Conservation (phyloP, 2,113 vertebrate genomes). For the Propithecus coquereli region DNA sequence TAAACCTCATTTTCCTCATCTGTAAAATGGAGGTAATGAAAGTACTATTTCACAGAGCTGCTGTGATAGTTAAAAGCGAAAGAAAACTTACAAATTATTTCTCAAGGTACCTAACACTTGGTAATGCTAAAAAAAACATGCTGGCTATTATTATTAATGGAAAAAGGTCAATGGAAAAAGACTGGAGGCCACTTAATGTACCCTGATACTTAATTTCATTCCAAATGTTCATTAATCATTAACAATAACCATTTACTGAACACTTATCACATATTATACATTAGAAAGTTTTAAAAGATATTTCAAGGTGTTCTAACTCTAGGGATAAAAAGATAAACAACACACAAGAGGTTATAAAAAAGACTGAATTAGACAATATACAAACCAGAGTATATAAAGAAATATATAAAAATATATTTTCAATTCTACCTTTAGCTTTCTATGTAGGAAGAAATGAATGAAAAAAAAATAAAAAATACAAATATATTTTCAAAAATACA, state of each 20-base stretch:
- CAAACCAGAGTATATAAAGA: not conserved
- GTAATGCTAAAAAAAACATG: constrained; percentile 52
- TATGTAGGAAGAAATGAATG: no score
- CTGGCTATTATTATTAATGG: constrained; percentile 31
- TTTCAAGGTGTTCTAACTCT: not conserved
- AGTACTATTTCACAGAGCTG: constrained; percentile 43
- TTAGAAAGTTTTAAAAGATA: constrained; percentile 37
- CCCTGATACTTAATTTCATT: constrained; percentile 41
- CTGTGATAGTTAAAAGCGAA: constrained; percentile 15
- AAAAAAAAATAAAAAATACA: not conserved
- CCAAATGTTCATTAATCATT: constrained; percentile 50
- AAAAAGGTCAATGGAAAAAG: constrained; percentile 56
- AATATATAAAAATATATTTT: not conserved
- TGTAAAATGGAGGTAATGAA: not conserved
- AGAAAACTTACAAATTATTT: constrained; percentile 18
- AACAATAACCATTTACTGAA: constrained; percentile 47
- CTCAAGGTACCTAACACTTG: constrained; percentile 3
- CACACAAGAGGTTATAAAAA: constrained; percentile 24
- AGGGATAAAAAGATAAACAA: constrained; percentile 24
- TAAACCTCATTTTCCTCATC: constrained; percentile 41
- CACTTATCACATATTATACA: constrained; percentile 24
- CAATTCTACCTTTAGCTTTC: no score
- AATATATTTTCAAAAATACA: not conserved
- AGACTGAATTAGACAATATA: not conserved
- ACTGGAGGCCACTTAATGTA: constrained; percentile 26